Evolutionary conservation across 2,113 vertebrate genomes (phyloP).

Genomic region (Varanus komodoensis): DNA sequence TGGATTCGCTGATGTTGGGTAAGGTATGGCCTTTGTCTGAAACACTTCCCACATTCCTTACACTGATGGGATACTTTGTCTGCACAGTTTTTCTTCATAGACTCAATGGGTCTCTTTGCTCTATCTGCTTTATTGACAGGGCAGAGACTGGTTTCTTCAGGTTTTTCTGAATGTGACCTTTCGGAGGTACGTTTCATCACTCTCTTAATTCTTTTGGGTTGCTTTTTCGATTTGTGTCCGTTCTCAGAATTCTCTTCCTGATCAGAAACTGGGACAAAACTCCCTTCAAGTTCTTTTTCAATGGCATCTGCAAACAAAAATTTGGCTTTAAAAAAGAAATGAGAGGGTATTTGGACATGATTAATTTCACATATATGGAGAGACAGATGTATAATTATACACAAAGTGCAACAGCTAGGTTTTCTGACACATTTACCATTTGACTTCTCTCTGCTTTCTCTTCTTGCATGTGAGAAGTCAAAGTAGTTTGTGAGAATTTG

Average conservation of each 20-base stretch:
- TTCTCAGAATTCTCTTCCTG: slow-evolving; percentile 46
- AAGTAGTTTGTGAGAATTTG: background rate
- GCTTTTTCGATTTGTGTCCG: slow-evolving; percentile 47
- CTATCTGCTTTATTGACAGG: slow-evolving; percentile 63
- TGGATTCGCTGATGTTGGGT: slow-evolving; percentile 78
- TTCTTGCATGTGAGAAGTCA: background rate
- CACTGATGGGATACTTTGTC: slow-evolving; percentile 62
- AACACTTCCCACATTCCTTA: slow-evolving; percentile 74
- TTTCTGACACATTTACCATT: background rate
- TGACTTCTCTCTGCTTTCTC: background rate
- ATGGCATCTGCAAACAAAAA: slow-evolving; percentile 45
- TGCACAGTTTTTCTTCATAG: slow-evolving; percentile 62
- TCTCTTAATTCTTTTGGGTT: slow-evolving; percentile 41
- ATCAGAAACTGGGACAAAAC: background rate
- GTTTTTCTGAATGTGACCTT: slow-evolving; percentile 63
- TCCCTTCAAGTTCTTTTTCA: slow-evolving; percentile 55
- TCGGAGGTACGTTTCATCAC: slow-evolving; percentile 32
- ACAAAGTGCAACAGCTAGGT: background rate
- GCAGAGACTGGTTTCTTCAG: slow-evolving; percentile 55
- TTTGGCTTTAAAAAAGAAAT: slow-evolving; percentile 34
- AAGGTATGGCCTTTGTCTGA: slow-evolving; percentile 74
- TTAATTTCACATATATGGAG: background rate
- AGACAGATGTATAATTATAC: background rate
- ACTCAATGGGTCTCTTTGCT: slow-evolving; percentile 56
- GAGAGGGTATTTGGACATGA: slow-evolving; percentile 45